phyloP scores from a whole-genome alignment of 2,888 invertebrate species.

The Drosophila cognata region DNA sequence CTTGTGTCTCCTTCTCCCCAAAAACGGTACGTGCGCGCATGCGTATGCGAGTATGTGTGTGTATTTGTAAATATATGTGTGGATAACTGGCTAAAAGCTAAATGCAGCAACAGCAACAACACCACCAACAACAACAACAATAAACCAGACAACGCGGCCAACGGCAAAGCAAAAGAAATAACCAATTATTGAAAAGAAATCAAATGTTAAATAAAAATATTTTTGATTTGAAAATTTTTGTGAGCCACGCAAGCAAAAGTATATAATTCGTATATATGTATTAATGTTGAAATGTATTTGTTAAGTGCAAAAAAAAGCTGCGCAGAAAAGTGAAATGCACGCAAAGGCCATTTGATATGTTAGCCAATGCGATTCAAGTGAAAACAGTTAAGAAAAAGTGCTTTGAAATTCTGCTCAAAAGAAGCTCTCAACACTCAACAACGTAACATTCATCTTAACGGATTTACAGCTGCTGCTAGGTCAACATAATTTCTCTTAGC shows the following conservation, averaged over 20 bases:
- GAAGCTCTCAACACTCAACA: conserved; percentile 2
- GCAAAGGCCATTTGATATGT: conserved; percentile 9
- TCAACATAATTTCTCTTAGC: conserved; percentile 54
- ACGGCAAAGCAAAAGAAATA: conserved; percentile 56
- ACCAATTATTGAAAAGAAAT: conserved; percentile 67
- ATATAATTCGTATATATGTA: conserved; percentile 7
- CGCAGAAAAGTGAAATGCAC: conserved; percentile 42
- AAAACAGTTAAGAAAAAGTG: conserved; percentile 28
- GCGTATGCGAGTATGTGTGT: conserved; percentile 49
- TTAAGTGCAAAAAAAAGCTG: conserved; percentile 2
- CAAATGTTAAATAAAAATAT: conserved; percentile 61
- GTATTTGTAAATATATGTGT: conserved; percentile 29
- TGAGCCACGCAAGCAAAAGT: conserved; percentile 68
- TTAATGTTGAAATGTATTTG: neutral
- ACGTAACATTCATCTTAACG: conserved; percentile 40
- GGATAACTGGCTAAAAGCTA: conserved; percentile 66
- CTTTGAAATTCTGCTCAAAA: conserved; percentile 10
- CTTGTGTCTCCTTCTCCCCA: conserved; percentile 32
- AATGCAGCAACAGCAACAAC: conserved; percentile 60
- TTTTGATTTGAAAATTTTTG: conserved; percentile 43
- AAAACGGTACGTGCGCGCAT: conserved; percentile 78
- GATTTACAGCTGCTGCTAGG: conserved; percentile 32
- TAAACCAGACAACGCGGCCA: conserved; percentile 31
- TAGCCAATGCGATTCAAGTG: conserved; percentile 28
- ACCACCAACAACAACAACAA: conserved; percentile 9